A percentile compares a stretch with the other conserved stretches of the same genome.
Conservation (phyloP, 2,797 vertebrate genomes). For the Podarcis siculus region DNA sequence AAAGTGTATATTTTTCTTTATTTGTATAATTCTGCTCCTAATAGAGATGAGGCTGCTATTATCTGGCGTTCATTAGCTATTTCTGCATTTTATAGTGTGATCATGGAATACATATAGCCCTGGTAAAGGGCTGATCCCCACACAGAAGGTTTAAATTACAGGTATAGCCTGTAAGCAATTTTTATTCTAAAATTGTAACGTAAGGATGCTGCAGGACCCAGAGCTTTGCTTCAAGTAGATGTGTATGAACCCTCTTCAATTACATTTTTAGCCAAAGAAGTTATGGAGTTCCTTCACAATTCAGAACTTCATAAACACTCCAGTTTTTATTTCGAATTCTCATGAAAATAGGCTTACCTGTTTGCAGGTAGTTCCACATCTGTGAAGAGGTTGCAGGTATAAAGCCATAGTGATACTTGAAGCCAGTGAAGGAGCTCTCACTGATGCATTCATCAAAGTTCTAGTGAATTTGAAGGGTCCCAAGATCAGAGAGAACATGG, state of each 20-base stretch:
- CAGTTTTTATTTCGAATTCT: neutral
- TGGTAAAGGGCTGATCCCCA: neutral
- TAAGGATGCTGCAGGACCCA: neutral
- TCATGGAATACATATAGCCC: neutral
- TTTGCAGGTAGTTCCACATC: neutral
- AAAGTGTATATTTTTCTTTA: neutral
- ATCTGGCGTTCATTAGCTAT: neutral
- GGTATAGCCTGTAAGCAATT: neutral
- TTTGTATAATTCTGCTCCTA: neutral
- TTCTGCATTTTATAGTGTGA: neutral
- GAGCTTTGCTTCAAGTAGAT: neutral
- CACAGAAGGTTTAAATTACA: neutral
- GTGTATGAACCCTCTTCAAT: neutral
- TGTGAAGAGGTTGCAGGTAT: neutral
- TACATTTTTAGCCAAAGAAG: neutral
- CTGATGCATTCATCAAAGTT: neutral
- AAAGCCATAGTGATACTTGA: neutral
- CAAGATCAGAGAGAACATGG: neutral
- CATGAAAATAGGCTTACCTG: neutral
- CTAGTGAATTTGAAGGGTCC: too few relatives aligned
- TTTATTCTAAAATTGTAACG: neutral
- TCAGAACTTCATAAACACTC: neutral
- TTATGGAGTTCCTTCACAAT: neutral
- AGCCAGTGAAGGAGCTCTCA: neutral
- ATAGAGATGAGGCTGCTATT: neutral